These are phyloP conservation scores for Pachypeltis micranthus DNA, from an alignment of 1,140 invertebrate genomes.

Conservation along the genomic window DNA sequence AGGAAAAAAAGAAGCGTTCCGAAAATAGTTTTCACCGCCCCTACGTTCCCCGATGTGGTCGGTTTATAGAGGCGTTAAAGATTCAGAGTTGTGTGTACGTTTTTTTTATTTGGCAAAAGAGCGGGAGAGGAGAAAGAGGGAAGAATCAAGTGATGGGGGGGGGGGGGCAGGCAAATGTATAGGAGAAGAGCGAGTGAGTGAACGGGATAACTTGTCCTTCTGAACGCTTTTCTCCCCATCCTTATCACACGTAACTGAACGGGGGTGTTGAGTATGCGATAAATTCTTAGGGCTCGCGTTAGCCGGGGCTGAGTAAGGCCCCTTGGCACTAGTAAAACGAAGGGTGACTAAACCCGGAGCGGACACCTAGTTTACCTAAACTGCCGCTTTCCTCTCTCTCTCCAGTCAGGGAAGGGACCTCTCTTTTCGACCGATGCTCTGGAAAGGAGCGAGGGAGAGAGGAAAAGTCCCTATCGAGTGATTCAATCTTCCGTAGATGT, in stretches of 20 bases:
- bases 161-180: too few species aligned
- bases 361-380: conserved; percentile 13
- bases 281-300: not conserved
- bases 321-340: conserved; percentile 8
- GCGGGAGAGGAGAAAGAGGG: not conserved
- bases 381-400: not conserved
- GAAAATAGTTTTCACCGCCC: not conserved
- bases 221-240: not conserved
- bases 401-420: not conserved
- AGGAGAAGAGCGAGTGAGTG: too few species aligned
- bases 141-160: too few species aligned
- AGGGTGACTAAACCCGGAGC: conserved; percentile 5
- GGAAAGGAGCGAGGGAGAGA: not conserved
- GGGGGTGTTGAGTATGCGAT: conserved; percentile 9
- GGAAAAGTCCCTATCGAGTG: not conserved
- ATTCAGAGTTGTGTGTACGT: conserved; percentile 3
- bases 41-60: not conserved
- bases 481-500: not conserved
- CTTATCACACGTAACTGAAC: conserved; percentile 4
- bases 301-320: conserved; percentile 1
- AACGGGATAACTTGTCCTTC: too few species aligned
- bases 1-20: too few species aligned
- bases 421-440: not conserved
- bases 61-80: conserved; percentile 2
- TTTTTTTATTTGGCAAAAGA: not conserved